Evolutionary conservation across 2,113 vertebrate genomes (phyloP), one percentile per base, ranked within the genome.

Genomic region (Megaceryle torquata): DNA sequence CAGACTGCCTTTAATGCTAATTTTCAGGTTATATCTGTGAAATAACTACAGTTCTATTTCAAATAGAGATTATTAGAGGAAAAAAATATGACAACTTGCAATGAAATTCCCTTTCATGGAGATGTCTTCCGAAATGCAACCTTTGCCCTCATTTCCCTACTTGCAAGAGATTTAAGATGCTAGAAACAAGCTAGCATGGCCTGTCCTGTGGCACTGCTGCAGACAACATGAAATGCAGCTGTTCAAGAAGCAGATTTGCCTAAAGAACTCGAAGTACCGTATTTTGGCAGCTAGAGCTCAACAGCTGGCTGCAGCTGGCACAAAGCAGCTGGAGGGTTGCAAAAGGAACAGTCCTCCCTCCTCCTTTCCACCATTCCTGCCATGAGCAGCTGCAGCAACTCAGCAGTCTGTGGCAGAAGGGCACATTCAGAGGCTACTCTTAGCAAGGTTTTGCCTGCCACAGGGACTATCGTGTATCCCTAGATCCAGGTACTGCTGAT

Each of bases 301-400:
- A 80, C 88, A 94, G 82, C 88, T 91, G 93, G 75, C 54, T 63
- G 50, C 82, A 90, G n/a, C 76, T 93, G 82, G 71, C 82, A 50
- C 0, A 2, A 90, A 31, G 37, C 26, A 90, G 25, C 28, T 63
- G 54, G 29, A 70, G 16, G 26, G 15, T 14, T 72, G 26, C 35
- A 77, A 37, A 74, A 12, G 26, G 26, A 37, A 46, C 18, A 43
- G 41, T 28, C 7, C 18, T 76, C 16, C 19, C 31, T 74, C 28
- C 31, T 77, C 26, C 5, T 80, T 88, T 81, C 18, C 24, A 7
- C 26, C 0, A 0, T 22, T 89, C 24, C 69, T 82, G 20, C 19
- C 50, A 61, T 0, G 1, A 59, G 33, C 43, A 89, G 65, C 79
- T 82, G 60, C 37, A 91, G 60, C 51, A 85, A 3, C 20, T 46